phyloP scores from a whole-genome alignment of 2,113 vertebrate species.

The Solea senegalensis region DNA sequence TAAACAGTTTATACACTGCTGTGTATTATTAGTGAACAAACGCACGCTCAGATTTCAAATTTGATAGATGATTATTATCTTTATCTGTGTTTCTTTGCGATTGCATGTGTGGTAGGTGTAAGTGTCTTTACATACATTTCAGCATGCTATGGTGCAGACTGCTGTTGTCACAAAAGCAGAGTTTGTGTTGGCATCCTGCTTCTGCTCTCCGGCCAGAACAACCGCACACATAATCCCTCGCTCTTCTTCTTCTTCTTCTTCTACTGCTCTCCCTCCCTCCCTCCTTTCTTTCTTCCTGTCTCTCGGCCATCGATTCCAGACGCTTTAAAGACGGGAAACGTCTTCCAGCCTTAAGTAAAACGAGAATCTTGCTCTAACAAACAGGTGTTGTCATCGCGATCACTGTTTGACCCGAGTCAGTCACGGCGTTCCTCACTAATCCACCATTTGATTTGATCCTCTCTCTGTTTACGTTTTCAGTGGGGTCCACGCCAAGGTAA shows the following conservation, averaged over 20 bases:
- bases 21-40: slow-evolving; percentile 70
- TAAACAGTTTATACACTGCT: slow-evolving; percentile 58
- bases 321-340: slow-evolving; percentile 58
- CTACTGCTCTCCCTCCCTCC: neutral
- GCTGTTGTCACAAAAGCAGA: slow-evolving; percentile 41
- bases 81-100: neutral
- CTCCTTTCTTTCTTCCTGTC: slow-evolving; percentile 24
- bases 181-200: slow-evolving; percentile 69
- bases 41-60: slow-evolving; percentile 9
- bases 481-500: slow-evolving; percentile 13
- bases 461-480: neutral
- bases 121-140: neutral
- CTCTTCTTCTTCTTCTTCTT: slow-evolving; percentile 30
- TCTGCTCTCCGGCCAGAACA: slow-evolving; percentile 48
- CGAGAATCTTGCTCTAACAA: slow-evolving; percentile 33
- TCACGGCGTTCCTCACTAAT: slow-evolving; percentile 12
- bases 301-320: slow-evolving; percentile 43
- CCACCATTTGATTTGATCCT: neutral
- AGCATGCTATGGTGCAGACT: slow-evolving; percentile 1
- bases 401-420: neutral
- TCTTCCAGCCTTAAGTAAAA: slow-evolving; percentile 48
- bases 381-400: slow-evolving; percentile 15
- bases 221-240: slow-evolving; percentile 61
- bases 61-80: neutral
- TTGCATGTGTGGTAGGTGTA: slow-evolving; percentile 4